Base-by-base conservation (phyloP, 2,113 vertebrate species). In the Elachura formosa region DNA sequence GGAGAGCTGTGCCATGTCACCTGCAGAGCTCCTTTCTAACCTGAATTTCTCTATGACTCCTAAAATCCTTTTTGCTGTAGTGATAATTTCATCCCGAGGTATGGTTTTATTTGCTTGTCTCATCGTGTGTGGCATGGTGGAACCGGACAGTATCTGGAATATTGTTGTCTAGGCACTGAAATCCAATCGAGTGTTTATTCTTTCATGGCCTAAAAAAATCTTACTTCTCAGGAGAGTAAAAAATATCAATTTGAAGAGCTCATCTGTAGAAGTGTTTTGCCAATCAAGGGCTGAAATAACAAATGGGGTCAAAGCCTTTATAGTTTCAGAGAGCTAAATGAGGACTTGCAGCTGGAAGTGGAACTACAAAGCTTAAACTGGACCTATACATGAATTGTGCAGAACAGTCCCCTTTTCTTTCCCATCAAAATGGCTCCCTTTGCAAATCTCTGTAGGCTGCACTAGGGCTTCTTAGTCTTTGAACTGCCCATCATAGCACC, bases 201-300 rank as follows among this genome's bases (percentile, higher is more conserved):
- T 52, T 94, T 85, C 46, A 19, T 0, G 10, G 43, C 46, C 55
- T 88, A 63, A 96, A 85, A 72, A 85, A 77, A 93, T 64, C 43
- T 77, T 91, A 24, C 75, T 76, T 95, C 78, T 11, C 75, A 86
- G 85, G 40, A 93, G 52, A 86, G 51, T 43, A 93, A 87, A 87
- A 91, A 87, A 80, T 41, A 84, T 28, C 43, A 59, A 56, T 88
- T 78, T 80, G 59, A 80, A 93, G 72, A 92, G 67, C 55, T 92
- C 72, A 71, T 92, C 79, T 90, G 40, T 83, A 40, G 41, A 94
- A 93, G 63, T 62, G 82, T 92, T 96, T 95, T 48, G 29, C 79
- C 55, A 80, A 0, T 94, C 85, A 93, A 90, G 55, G 63, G 26
- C 68, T 83, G 63, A 38, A 80, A 29, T 90, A 84, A 49, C 63